Evolutionary conservation across 2,113 vertebrate genomes (phyloP), one percentile per base, ranked within the genome.

Genomic region (Lichenostomus cassidix): DNA sequence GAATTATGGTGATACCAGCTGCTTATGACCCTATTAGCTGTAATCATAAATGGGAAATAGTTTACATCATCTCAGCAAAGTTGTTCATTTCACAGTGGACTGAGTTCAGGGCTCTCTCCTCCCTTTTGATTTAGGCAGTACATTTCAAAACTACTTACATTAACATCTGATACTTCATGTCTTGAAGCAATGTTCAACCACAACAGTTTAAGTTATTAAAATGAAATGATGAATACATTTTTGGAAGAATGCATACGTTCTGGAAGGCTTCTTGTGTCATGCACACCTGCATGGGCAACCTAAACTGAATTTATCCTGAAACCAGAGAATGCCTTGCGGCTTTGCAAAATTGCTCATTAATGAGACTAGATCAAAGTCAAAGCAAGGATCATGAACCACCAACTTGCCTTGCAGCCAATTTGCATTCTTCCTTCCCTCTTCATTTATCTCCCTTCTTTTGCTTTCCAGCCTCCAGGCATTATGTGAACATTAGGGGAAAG

Each of bases 311-410:
- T 87, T 91, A 44, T 92, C 59, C 81, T 91, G 67, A 63, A 92
- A 85, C 50, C 67, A 77, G 27, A 86, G 29, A 91, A 84, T 49
- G 91, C 65, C 58, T 91, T 76, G 35, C 46, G 92, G 50, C 77
- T 94, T 89, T 7, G 2, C 42, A 88, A 92, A 95, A 89, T 46
- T 83, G 46, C 35, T 95, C 81, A 67, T 87, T 95, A 92, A 89
- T 92, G 50, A 94, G 63, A 87, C 81, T 76, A 82, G 82, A 96
- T 94, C 81, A 96, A 91, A 95, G 87, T 59, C 75, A 94, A 95
- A 92, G 78, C 59, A 87, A 95, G 77, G 86, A 94, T 90, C 83
- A 69, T 83, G 92, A 97, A 86, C 75, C 14, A 90, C 64, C 33
- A 95, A 86, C 71, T 90, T 94, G 79, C 63, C 79, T 95, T 90